Conservation (phyloP, 2,797 vertebrate genomes). For the Amblyraja radiata region DNA sequence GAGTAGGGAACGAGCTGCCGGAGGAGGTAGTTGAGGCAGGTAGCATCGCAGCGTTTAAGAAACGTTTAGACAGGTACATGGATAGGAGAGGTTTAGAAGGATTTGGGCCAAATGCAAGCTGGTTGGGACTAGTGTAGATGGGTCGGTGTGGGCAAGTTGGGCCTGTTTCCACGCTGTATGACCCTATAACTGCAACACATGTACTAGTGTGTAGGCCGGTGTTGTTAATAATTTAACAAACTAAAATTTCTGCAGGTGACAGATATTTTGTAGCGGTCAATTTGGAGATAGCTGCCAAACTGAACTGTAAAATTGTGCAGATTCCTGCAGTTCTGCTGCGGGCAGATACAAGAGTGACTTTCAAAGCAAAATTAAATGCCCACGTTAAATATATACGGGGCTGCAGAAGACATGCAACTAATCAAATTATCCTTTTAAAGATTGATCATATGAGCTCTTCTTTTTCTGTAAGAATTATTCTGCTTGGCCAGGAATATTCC, state of each 20-base stretch:
- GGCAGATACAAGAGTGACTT: background rate
- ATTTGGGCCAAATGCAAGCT: too few species aligned
- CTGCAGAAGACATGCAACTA: background rate
- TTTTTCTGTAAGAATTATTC: background rate
- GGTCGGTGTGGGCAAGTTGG: too few species aligned
- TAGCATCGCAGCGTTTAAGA: too few species aligned
- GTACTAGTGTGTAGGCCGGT: background rate
- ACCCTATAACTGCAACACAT: too few species aligned
- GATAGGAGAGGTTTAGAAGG: too few species aligned
- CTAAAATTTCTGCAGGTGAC: background rate
- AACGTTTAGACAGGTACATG: too few species aligned
- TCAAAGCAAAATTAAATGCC: background rate
- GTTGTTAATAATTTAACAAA: background rate
- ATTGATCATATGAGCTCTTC: background rate
- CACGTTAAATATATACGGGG: background rate
- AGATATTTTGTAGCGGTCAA: background rate
- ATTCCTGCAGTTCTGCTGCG: background rate
- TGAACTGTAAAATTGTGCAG: background rate
- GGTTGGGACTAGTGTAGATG: too few species aligned
- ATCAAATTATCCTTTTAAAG: background rate
- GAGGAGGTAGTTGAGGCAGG: too few species aligned
- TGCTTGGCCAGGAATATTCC: background rate
- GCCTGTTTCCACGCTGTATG: too few species aligned
- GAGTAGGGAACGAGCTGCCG: too few species aligned
- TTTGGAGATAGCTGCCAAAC: background rate